Percentiles rank a stretch among this genome's conserved stretches.
Evolutionary conservation across 1,140 invertebrate species (phyloP).

Genomic region (Patella vulgata): DNA sequence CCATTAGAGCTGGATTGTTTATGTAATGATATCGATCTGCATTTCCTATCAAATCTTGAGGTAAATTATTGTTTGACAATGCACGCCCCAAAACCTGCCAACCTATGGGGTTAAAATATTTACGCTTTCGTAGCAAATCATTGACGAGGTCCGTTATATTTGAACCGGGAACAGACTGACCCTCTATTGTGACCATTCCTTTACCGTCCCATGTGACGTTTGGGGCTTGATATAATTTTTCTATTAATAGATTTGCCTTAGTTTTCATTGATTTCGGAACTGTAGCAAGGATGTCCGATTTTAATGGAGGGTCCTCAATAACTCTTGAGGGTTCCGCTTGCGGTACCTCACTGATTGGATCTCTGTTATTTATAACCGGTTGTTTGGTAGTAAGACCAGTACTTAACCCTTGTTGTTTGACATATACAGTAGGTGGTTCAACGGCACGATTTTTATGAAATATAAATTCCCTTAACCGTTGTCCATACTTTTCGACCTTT

Average conservation of each 20-base stretch:
- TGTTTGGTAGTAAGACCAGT: too few species aligned
- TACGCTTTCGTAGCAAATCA: constrained; percentile 6
- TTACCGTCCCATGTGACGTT: constrained; percentile 5
- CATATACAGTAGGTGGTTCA: too few species aligned
- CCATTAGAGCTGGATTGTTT: too few species aligned
- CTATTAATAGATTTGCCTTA: constrained; percentile 9
- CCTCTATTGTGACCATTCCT: neutral
- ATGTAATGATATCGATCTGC: too few species aligned
- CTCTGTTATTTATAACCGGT: too few species aligned
- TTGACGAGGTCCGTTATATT: constrained; percentile 9
- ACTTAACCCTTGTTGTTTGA: too few species aligned
- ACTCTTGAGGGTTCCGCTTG: neutral
- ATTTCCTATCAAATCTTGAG: too few species aligned
- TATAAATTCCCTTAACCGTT: too few species aligned
- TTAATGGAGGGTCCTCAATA: neutral
- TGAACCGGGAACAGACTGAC: neutral
- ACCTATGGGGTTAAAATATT: neutral
- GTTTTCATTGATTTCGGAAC: constrained; percentile 11
- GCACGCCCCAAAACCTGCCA: constrained; percentile 1
- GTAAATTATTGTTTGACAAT: neutral
- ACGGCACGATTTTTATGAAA: too few species aligned
- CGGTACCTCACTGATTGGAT: neutral
- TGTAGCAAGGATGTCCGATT: constrained; percentile 2
- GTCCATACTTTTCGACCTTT: too few species aligned
- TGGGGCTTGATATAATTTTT: neutral